These are phyloP conservation scores for Synergus laeviventris DNA, from an alignment of 2,888 invertebrate species.

Conservation along the genomic window DNA sequence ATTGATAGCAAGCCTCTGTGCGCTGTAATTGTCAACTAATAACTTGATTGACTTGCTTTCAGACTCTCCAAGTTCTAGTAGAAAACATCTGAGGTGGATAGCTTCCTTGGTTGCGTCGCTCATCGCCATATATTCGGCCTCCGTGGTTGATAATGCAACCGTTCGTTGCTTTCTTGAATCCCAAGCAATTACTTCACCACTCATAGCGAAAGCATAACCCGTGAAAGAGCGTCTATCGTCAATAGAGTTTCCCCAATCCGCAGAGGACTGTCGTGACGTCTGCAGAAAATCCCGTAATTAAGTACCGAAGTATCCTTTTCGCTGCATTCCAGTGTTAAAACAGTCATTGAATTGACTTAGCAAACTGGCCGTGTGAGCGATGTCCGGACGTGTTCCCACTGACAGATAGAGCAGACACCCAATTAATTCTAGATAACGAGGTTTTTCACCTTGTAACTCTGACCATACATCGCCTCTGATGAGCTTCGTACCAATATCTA, in stretches of 20 bases:
- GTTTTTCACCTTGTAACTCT: slow-evolving; percentile 1
- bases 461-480: neutral
- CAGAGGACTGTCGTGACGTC: neutral
- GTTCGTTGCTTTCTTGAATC: slow-evolving; percentile 52
- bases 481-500: slow-evolving; percentile 26
- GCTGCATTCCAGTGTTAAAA: slow-evolving; percentile 10
- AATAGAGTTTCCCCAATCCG: slow-evolving; percentile 47
- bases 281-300: neutral
- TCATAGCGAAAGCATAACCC: slow-evolving; percentile 57
- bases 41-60: neutral
- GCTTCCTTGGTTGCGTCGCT: slow-evolving; percentile 45
- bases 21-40: slow-evolving; percentile 40
- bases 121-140: slow-evolving; percentile 46
- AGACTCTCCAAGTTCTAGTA: neutral
- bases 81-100: slow-evolving; percentile 23
- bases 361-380: slow-evolving; percentile 41
- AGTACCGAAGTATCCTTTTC: slow-evolving; percentile 29
- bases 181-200: slow-evolving; percentile 58
- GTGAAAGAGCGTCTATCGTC: slow-evolving; percentile 57
- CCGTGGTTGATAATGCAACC: slow-evolving; percentile 56
- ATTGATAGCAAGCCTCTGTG: slow-evolving; percentile 35
- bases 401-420: slow-evolving; percentile 46
- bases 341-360: slow-evolving; percentile 46
- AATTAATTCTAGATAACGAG: slow-evolving; percentile 43
- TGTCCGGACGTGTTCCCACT: slow-evolving; percentile 45